Conservation (phyloP, 2,888 invertebrate species). For the Incurvaria masculella region DNA sequence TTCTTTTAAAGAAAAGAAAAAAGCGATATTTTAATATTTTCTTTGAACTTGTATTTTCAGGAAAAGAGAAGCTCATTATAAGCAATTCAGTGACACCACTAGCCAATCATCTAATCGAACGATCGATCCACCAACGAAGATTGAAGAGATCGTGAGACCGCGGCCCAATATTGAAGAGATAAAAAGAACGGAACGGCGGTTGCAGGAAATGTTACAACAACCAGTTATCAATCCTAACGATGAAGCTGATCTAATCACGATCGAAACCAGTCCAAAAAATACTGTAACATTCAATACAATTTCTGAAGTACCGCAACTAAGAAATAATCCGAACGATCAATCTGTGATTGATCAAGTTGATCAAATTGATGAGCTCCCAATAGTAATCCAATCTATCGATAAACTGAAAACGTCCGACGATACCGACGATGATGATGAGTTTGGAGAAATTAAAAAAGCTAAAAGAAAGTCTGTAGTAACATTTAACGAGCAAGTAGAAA, state of each 20-base stretch:
- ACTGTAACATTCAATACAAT: conserved; percentile 6
- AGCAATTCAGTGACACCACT: conserved; percentile 31
- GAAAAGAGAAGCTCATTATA: conserved; percentile 29
- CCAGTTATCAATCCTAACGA: conserved; percentile 22
- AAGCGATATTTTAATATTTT: conserved; percentile 14
- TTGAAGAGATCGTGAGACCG: conserved; percentile 24
- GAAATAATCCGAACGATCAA: conserved; percentile 12
- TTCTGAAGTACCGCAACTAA: conserved; percentile 11
- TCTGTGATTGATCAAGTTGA: conserved; percentile 25
- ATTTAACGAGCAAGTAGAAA: conserved; percentile 55
- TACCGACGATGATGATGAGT: conserved; percentile 40
- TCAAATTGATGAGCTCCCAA: conserved; percentile 25
- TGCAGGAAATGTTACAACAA: conserved; percentile 35
- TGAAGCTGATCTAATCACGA: conserved; percentile 16
- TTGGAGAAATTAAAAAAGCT: conserved; percentile 30
- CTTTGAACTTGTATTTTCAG: conserved; percentile 24
- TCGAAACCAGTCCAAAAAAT: conserved; percentile 20
- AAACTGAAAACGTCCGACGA: conserved; percentile 36
- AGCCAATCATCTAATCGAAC: conserved; percentile 31
- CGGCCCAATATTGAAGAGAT: conserved; percentile 38
- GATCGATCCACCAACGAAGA: conserved; percentile 22
- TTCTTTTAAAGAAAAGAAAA: too few species aligned
- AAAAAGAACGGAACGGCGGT: conserved; percentile 36
- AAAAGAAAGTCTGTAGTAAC: conserved; percentile 51
- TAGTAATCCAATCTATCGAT: conserved; percentile 43